Percentiles rank a stretch among this genome's conserved stretches.
phyloP scores from a whole-genome alignment of 2,888 invertebrate genomes.

The Isoperla grammatica region DNA sequence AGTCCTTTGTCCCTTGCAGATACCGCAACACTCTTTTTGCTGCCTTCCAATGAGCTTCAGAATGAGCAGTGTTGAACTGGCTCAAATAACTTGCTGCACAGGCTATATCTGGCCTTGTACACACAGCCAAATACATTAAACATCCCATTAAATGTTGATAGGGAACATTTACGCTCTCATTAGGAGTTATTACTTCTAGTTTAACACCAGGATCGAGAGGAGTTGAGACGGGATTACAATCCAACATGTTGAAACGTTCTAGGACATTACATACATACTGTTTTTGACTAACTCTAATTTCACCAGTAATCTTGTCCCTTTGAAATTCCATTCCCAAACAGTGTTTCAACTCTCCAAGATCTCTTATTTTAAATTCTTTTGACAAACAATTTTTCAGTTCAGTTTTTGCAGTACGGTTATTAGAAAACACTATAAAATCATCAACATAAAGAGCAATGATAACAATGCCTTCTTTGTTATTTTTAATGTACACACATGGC shows the following conservation, averaged over 20 bases:
- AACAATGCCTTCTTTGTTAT: background rate
- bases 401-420: background rate
- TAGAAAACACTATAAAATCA: constrained; percentile 6
- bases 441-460: constrained; percentile 21
- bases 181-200: too few relatives aligned
- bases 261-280: constrained; percentile 6
- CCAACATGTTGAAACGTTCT: constrained; percentile 2
- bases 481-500: constrained; percentile 14
- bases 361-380: too few relatives aligned
- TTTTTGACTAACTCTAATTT: background rate
- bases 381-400: too few relatives aligned
- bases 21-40: constrained; percentile 18
- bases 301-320: background rate
- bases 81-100: constrained; percentile 6
- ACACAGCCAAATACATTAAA: constrained; percentile 6
- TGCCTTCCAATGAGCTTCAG: constrained; percentile 1
- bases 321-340: constrained; percentile 14
- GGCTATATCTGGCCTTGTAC: constrained; percentile 6
- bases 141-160: constrained; percentile 13
- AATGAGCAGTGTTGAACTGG: background rate
- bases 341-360: background rate
- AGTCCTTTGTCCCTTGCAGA: constrained; percentile 7
- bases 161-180: background rate
- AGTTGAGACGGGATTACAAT: background rate
- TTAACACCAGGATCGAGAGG: too few relatives aligned